Evolutionary conservation across 2,113 vertebrate species (phyloP).

Genomic region (Micromys minutus): DNA sequence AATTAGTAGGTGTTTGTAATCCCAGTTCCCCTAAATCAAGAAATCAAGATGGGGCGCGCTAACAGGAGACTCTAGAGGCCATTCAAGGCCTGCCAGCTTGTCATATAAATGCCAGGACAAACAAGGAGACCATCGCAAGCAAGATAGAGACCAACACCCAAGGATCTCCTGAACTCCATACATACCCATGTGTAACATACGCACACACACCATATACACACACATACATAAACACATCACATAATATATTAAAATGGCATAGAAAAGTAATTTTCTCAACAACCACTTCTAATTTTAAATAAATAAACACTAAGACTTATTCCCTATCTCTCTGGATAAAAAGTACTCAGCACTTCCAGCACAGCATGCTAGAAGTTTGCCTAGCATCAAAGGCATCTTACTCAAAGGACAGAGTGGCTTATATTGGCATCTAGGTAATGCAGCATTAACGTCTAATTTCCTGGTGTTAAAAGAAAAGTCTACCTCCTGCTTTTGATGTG

Average conservation of each 20-base stretch:
- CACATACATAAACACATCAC: background rate
- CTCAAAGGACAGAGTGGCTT: slow-evolving; percentile 54
- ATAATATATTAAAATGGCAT: slow-evolving; percentile 22
- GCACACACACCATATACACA: background rate
- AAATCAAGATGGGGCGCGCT: too few species aligned
- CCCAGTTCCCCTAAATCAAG: background rate
- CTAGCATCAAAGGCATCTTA: slow-evolving; percentile 32
- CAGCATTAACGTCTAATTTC: slow-evolving; percentile 48
- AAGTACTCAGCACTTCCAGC: background rate
- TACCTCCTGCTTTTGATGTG: slow-evolving; percentile 48
- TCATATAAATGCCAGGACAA: background rate
- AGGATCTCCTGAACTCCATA: background rate
- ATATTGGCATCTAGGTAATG: slow-evolving; percentile 45
- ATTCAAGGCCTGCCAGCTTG: background rate
- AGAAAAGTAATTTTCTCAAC: slow-evolving; percentile 30
- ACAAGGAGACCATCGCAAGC: background rate
- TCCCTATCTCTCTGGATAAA: background rate
- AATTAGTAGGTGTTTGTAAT: background rate
- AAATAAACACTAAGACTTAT: slow-evolving; percentile 41
- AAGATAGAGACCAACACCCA: background rate
- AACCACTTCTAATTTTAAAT: slow-evolving; percentile 44
- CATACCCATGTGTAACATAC: background rate
- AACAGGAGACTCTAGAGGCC: background rate
- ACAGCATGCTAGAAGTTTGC: slow-evolving; percentile 37
- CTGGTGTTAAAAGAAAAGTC: slow-evolving; percentile 42